These are phyloP conservation scores for Ichneumoninae sp. DNA, from an alignment of 2,888 invertebrate genomes.

Conservation along the genomic window DNA sequence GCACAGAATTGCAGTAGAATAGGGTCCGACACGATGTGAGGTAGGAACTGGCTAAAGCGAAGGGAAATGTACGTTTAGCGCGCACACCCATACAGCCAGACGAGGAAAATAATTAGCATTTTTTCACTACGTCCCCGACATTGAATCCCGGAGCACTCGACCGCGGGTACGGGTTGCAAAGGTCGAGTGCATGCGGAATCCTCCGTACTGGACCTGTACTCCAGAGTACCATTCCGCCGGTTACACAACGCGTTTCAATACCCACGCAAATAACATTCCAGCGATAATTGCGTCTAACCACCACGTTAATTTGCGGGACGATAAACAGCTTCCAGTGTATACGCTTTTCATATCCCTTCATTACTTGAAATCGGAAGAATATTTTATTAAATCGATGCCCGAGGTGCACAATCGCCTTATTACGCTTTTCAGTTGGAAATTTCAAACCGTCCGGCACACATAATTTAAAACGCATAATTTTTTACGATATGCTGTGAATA, in stretches of 20 bases:
- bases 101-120: constrained; percentile 57
- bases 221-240: constrained; percentile 16
- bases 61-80: constrained; percentile 49
- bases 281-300: not conserved
- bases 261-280: constrained; percentile 24
- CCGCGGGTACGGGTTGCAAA: constrained; percentile 29
- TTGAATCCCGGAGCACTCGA: constrained; percentile 24
- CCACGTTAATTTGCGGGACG: constrained; percentile 19
- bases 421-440: not conserved
- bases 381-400: not conserved
- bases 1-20: constrained; percentile 13
- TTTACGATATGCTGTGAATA: not conserved
- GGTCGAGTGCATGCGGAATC: constrained; percentile 31
- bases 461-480: not conserved
- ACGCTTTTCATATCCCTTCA: not conserved
- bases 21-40: constrained; percentile 12
- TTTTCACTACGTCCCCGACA: constrained; percentile 26
- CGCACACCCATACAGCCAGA: not conserved
- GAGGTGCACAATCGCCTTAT: not conserved
- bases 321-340: constrained; percentile 2
- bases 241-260: constrained; percentile 48
- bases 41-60: constrained; percentile 30
- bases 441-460: not conserved
- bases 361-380: not conserved
- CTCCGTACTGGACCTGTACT: constrained; percentile 26